Evolutionary conservation across 2,888 invertebrate genomes (phyloP), one percentile per base, ranked within the genome.

Genomic region (Neocrepidodera transversa): DNA sequence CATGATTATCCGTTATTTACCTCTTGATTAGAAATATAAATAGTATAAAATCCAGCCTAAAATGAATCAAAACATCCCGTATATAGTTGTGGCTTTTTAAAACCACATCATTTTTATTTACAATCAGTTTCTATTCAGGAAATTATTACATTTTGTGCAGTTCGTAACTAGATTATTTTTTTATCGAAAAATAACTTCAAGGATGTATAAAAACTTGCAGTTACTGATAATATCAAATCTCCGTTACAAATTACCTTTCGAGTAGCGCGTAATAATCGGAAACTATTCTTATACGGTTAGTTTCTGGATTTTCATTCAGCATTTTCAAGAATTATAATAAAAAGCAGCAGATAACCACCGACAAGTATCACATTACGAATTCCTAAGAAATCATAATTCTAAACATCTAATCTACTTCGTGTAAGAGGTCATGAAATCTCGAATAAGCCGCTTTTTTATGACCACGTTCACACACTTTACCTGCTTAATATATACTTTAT

Each of bases 281-380:
- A n/a, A 30, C 30, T 30, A 30, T 30, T 30, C 51, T 51, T 42
- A 42, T 52, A 52, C 52, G 42, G 52, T 52, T 52, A 52, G 26
- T 42, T 51, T 48, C 14, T 32, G 17, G 17, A 32, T 23, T 23
- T 11, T 13, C 36, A 20, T 40, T 23, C n/a, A 45, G 43, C 18
- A 43, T 11, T 53, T 53, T 53, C 35, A 43, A 38, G 54, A 54
- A 54, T 54, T 54, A 43, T 54, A 18, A 52, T 52, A 42, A 52
- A 52, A 52, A 52, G n/a, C 28, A 1, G 26, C 26, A n/a, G 45
- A 54, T 45, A 45, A 54, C 45, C 28, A 18, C 26, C 13, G 38
- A 45, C n/a, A 45, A 45, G 54, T 43, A 54, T 45, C 47, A 43
- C 43, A 47, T 54, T 36, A 45, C 47, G 18, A 42, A 52, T 52